Base-by-base conservation (phyloP, 2,113 vertebrate genomes). In the Larimichthys polyactis region DNA sequence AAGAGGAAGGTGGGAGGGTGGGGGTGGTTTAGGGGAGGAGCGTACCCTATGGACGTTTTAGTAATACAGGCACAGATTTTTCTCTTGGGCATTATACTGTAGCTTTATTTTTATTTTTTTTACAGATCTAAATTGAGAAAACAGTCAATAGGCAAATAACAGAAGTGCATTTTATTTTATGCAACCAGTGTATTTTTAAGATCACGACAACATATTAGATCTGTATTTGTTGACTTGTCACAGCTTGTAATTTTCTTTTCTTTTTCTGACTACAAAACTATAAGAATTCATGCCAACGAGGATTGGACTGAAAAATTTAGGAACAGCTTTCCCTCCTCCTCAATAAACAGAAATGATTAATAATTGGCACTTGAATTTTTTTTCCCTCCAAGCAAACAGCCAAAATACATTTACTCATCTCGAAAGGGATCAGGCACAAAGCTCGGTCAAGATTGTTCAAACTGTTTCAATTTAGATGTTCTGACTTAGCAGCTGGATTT, bases 21-120 rank as follows among this genome's bases (percentile, higher is more conserved):
- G 66, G 14, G 43, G 71, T 32, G 58, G 54, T 29, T 62, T 40
- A 12, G 43, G 46, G 54, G 32, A 16, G 14, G 71, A 11, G 71
- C 16, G 8, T 60, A 59, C 24, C 51, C 79, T 72, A 12, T 60
- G 67, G 59, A 67, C 24, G 57, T 78, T 62, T 85, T 1, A 58
- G 63, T 80, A 75, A 79, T 74, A 63, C 54, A 24, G 76, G 64
- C 44, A 49, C 20, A 75, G 8, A n/a, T 58, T 82, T 36, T 49
- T 29, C 52, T 20, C 62, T 75, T 12, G 8, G 55, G 68, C 48
- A 75, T 46, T 12, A 6, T 48, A 27, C 55, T 69, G 36, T 49
- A 77, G 71, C 0, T 66, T 36, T 8, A 8, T 36, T 36, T 8
- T 36, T 7, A 8, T 36, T 36, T 7, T 8, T 65, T 86, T 66